Evolutionary conservation across 2,888 invertebrate species (phyloP), one percentile per base, ranked within the genome.

Genomic region (Drosophila koepferae): DNA sequence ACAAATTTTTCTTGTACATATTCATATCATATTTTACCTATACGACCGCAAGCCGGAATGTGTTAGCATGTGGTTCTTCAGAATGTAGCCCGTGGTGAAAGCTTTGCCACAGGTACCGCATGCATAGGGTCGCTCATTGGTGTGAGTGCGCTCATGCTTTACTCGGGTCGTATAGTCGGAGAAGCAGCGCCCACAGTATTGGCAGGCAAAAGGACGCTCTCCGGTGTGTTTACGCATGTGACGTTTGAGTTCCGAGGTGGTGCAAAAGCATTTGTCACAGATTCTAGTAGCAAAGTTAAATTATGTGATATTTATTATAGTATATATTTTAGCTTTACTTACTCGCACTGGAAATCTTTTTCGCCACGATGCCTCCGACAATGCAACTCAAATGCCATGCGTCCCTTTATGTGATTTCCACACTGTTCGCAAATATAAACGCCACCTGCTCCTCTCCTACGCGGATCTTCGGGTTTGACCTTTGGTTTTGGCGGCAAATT

Each of bases 121-220:
- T 8, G 69, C 82, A 36, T 91, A 90, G 10, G 90, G 90, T 2
- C 91, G 80, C 43, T 91, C 91, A 48, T 90, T 91, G 14, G 91
- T 91, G 51, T 91, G 91, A 20, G 91, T 91, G 10, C 90, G 79
- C 40, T 86, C 86, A 18, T 86, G 86, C 56, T 90, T 90, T 0
- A 85, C 85, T 0, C 90, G 73, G 10, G 85, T 85, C 36, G 88
- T 85, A 18, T 85, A 85, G 56, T 85, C 85, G 34, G 90, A 83
- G 53, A 86, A 86, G 48, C 90, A 83, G 7, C 86, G 86, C 10
- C 86, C 89, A 53, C 86, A 86, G 62, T 81, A 90, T n/a, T 83
- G 89, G 20, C 86, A 86, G 12, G 86, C 89, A 43, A 88, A 88
- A 0, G 86, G 86, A 9, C 89, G 81, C 54, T 88, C 86, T n/a